Conservation (phyloP, 1,140 invertebrate species). For the Drosophila micromelanica region DNA sequence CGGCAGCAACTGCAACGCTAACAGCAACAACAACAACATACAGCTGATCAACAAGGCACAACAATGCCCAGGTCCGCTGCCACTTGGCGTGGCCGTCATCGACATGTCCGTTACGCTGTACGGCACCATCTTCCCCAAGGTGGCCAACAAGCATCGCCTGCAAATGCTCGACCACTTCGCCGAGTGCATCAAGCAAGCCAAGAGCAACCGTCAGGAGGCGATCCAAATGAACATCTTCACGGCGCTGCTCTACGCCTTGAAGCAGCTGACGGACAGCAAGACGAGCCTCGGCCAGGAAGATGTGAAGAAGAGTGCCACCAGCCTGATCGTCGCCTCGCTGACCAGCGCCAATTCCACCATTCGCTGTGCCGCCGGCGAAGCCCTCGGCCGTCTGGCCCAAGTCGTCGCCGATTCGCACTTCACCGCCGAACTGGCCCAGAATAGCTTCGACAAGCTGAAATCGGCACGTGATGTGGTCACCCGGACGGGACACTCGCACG, state of each 20-base stretch:
- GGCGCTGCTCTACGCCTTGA: constrained; percentile 94
- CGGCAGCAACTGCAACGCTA: constrained; percentile 85
- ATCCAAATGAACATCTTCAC: constrained; percentile 99
- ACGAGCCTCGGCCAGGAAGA: constrained; percentile 94
- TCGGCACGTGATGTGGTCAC: constrained; percentile 94
- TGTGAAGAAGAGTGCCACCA: constrained; percentile 93
- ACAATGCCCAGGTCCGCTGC: constrained; percentile 90
- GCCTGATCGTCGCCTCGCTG: constrained; percentile 92
- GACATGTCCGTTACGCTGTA: constrained; percentile 97
- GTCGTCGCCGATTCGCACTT: constrained; percentile 93
- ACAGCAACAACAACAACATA: constrained; percentile 47
- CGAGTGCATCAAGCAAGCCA: constrained; percentile 97
- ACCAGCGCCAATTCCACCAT: constrained; percentile 94
- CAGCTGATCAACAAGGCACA: constrained; percentile 84
- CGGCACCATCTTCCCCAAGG: constrained; percentile 96
- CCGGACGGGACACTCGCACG: constrained; percentile 95
- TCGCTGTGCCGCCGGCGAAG: constrained; percentile 94
- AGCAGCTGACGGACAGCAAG: constrained; percentile 95
- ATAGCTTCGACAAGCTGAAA: constrained; percentile 95
- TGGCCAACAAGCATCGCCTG: constrained; percentile 97
- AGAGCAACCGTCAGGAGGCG: constrained; percentile 95
- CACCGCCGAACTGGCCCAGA: constrained; percentile 95
- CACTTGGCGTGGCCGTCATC: constrained; percentile 98
- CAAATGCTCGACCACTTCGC: constrained; percentile 99
- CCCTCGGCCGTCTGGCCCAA: constrained; percentile 95